Base-by-base conservation (phyloP, 2,113 vertebrate species). In the Rissa tridactyla region DNA sequence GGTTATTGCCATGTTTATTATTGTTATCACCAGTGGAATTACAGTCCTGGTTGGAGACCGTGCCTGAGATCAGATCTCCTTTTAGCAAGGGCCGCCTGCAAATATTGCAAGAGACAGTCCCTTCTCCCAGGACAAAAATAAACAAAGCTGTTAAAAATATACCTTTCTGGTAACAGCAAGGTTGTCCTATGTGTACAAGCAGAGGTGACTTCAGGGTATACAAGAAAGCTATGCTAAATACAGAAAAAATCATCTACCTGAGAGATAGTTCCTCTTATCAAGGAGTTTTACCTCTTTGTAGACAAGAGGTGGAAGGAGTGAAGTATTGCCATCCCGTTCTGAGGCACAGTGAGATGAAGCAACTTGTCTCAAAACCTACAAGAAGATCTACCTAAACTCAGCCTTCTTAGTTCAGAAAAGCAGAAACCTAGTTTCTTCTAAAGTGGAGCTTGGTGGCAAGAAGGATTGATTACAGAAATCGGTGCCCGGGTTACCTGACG, bases 1-100 rank as follows among this genome's bases (percentile, higher is more conserved):
- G 38, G 46, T 73, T 87, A 82, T 78, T 94, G 80, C 90, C 55
- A 29, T 93, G 85, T 93, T 97, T 96, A 77, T 96, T 96, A 85
- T 90, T 95, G 64, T 94, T 96, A 91, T 94, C 86, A 80, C 73
- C 46, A 26, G 77, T 82, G 42, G 4, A 92, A 92, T 87, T 80
- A 62, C 3, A 77, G 78, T 51, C 72, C n/a, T 89, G 42, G 8
- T 88, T 72, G 62, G 69, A 96, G 61, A 75, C 13, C 0, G 0
- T 84, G 92, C 54, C 72, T 87, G 92, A 95, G 78, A 77, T 89
- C 86, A 76, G 72, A n/a, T 20, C 83, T 96, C 77, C 22, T 94
- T 92, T 93, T 94, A 89, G 86, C 20, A 7, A 78, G 34, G 30
- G 47, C 60, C 78, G 55, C 65, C 65, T 57, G 75, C 65, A 92